Base-by-base conservation (phyloP, 2,113 vertebrate genomes). In the Castor canadensis region DNA sequence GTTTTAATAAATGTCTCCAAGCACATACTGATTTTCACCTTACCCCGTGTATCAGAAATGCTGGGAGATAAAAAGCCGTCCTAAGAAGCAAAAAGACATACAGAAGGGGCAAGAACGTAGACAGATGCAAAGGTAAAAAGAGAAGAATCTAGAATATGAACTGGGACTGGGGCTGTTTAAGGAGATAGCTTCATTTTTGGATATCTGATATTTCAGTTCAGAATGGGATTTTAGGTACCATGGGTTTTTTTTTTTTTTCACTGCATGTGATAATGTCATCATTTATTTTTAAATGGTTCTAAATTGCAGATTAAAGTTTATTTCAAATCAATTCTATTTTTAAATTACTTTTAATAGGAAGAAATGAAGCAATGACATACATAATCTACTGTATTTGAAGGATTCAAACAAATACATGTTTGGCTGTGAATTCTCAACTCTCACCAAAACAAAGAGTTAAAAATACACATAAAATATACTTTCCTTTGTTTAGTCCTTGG, bases 391-490 rank as follows among this genome's bases (percentile, higher is more conserved):
- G 92, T 97, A 95, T 97, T 96, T 97, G 95, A 97, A 95, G 94
- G 91, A 93, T 93, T 97, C 98, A 97, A 89, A 96, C 85, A 95
- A 96, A 95, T 89, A 89, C 49, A 97, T 97, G 96, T 98, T 91
- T 96, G 97, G 96, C 97, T 98, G 92, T 97, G 97, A 98, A 98
- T 98, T 98, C 97, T 93, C 96, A 98, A 97, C 84, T 97, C 93
- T 97, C 91, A 66, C 49, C 45, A 96, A 89, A 98, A 98, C 96
- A 87, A 79, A 89, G 66, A 91, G 73, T 72, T 66, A 84, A 81
- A 90, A 90, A 64, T 47, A n/a, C 22, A 97, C 90, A 69, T 67
- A 56, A 98, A 98, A 98, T 95, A 98, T 91, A 96, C 85, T 97
- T 92, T 72, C n/a, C 56, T 95, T 84, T 96, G 96, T 97, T 97